phyloP scores from a whole-genome alignment of 1,140 invertebrate species.

The Papilio glaucus region DNA sequence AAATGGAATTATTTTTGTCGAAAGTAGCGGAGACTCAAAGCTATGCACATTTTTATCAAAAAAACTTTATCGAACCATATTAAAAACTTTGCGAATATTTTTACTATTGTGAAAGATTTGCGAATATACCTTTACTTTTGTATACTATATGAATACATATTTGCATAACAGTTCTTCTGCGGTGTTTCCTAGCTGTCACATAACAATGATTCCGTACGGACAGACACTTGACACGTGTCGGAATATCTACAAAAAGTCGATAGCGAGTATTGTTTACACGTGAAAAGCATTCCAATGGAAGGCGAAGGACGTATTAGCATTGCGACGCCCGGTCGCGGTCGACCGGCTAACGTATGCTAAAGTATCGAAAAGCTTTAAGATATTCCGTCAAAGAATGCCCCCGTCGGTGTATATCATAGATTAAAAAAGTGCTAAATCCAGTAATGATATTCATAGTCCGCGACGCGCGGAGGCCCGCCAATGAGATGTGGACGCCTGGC shows the following conservation, averaged over 20 bases:
- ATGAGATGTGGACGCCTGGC: slow-evolving; percentile 68
- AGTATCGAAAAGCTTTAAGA: slow-evolving; percentile 29
- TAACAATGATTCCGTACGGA: not conserved
- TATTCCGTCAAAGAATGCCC: slow-evolving; percentile 40
- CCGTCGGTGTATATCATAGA: slow-evolving; percentile 53
- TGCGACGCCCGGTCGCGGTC: not conserved
- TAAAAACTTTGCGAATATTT: too few relatives aligned
- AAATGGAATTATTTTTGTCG: too few relatives aligned
- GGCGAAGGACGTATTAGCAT: slow-evolving; percentile 19
- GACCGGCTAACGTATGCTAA: slow-evolving; percentile 17
- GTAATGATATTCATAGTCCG: slow-evolving; percentile 66
- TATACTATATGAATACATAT: too few relatives aligned
- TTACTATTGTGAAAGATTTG: too few relatives aligned
- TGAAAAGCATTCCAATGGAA: slow-evolving; percentile 16
- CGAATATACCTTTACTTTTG: not conserved
- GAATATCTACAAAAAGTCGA: slow-evolving; percentile 14
- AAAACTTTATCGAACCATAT: too few relatives aligned
- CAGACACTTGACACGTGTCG: slow-evolving; percentile 13
- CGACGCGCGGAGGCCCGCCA: slow-evolving; percentile 51
- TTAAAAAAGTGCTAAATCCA: slow-evolving; percentile 59
- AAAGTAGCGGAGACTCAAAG: too few relatives aligned
- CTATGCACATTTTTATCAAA: too few relatives aligned
- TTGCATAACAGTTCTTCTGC: not conserved
- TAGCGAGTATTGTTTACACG: slow-evolving; percentile 21
- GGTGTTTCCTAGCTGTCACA: not conserved